Evolutionary conservation across 2,113 vertebrate species (phyloP), one percentile per base, ranked within the genome.

Genomic region (Ptychochromis oligacanthus): DNA sequence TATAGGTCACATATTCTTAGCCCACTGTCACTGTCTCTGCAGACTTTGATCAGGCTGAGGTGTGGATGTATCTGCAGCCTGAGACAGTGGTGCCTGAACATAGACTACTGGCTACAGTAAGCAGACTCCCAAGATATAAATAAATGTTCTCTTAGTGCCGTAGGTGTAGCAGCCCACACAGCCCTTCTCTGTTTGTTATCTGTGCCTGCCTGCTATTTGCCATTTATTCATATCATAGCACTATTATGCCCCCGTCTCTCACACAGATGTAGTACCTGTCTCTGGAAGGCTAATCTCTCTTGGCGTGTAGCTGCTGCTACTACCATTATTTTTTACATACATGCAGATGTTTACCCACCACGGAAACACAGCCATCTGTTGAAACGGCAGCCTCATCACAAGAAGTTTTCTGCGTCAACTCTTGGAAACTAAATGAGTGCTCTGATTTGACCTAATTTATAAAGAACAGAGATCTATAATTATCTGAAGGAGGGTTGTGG

Each of bases 371-470:
- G 24, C 26, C 80, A 81, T 86, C 62, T 82, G 77, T 79, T 89
- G 72, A 88, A 91, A 87, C 28, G 79, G 79, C 86, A 64, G 18
- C 80, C 65, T 90, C 90, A 83, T 88, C 90, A 84, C 60, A 91
- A 83, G 85, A 92, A 89, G 59, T 88, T 93, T 85, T 84, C 62
- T 1, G 0, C 64, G 1, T 88, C 84, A 82, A 86, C 84, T 92
- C 81, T 49, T 75, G 57, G 61, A 89, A 92, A 91, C 86, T 88
- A 89, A 92, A 88, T 90, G 89, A 87, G 83, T 77, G 84, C 86
- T 91, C 87, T 61, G 88, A 92, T 93, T 90, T 92, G 93, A 93
- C 94, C 95, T 94, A 82, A 40, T 94, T 95, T 94, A 90, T 85
- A 58, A 87, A 80, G 86, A 94, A 87, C 64, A 65, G 87, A 86